These are phyloP conservation scores for Melieria crassipennis DNA, from an alignment of 2,888 invertebrate species.

Conservation along the genomic window DNA sequence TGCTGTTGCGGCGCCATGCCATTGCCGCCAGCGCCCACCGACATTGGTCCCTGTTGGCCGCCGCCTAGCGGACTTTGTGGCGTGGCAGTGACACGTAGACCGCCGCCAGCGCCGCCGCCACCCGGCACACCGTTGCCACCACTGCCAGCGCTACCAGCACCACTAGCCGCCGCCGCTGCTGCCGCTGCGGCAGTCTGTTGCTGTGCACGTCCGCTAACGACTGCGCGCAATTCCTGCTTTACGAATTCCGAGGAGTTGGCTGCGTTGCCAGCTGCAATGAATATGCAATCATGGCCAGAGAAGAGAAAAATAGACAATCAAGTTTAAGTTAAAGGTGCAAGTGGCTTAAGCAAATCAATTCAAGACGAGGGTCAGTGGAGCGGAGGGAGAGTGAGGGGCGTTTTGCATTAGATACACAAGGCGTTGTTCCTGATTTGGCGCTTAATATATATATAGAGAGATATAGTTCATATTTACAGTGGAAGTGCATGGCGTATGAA, in stretches of 20 bases:
- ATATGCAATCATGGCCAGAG: constrained; percentile 44
- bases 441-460: constrained; percentile 2
- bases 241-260: constrained; percentile 86
- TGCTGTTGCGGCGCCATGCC: constrained; percentile 55
- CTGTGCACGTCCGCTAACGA: constrained; percentile 84
- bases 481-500: too few relatives aligned
- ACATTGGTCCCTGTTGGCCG: constrained; percentile 59
- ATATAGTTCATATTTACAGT: not conserved
- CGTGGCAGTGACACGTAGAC: constrained; percentile 55
- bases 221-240: constrained; percentile 88
- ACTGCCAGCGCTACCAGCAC: constrained; percentile 43
- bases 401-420: constrained; percentile 2
- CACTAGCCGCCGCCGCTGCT: constrained; percentile 52
- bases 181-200: constrained; percentile 62
- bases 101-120: constrained; percentile 37
- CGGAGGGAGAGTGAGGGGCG: not conserved
- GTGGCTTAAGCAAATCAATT: not conserved
- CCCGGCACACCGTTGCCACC: constrained; percentile 39
- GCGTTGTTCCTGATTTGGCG: not conserved
- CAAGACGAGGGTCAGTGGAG: not conserved
- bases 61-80: constrained; percentile 63
- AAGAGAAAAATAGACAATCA: constrained; percentile 39
- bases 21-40: constrained; percentile 49
- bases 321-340: not conserved
- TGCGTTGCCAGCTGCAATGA: constrained; percentile 68